Base-by-base conservation (phyloP, 2,888 invertebrate species). In the Phyllotreta cruciferae region DNA sequence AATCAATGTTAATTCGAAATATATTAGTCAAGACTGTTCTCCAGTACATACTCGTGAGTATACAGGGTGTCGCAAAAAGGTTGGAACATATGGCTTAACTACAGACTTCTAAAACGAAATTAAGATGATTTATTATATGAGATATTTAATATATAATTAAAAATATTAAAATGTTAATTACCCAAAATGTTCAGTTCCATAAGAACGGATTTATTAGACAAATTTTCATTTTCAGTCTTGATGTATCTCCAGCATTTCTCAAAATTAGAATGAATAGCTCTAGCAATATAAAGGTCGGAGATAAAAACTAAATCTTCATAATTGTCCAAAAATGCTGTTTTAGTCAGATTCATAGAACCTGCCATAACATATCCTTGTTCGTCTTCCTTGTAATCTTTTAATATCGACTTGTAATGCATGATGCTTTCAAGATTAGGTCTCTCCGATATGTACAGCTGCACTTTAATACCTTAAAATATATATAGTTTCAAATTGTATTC, bases 341-440 rank as follows among this genome's bases (percentile, higher is more conserved):
- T 55, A 8, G 74, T 73, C 65, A 79, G 72, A 71, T 80, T 80
- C 65, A 78, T 65, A 2, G 80, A 80, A n/a, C 80, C 77, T 36
- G 70, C 68, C 58, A 71, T 73, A 3, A 78, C 63, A 65, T 64
- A 77, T 10, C 75, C 75, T 24, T 24, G 24, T 55, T 63, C 61
- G 35, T 4, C 53, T 36, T 69, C 63, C 34, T 60, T 55, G 64
- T 74, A 77, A 68, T 80, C 80, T 69, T 80, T 80, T 1, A 80
- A 60, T 49, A 78, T 77, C 66, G 73, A 80, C 70, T 80, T 80
- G 55, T 76, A 73, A 69, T 80, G 80, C 75, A 80, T 77, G 53
- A 80, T 78, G 60, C 73, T 74, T 34, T 69, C 66, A n/a, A 67
- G 7, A 11, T 61, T 53, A 24, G 62, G 36, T 14, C 55, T 67